Evolutionary conservation across 2,797 vertebrate genomes (phyloP).

Genomic region (Brotula barbata): DNA sequence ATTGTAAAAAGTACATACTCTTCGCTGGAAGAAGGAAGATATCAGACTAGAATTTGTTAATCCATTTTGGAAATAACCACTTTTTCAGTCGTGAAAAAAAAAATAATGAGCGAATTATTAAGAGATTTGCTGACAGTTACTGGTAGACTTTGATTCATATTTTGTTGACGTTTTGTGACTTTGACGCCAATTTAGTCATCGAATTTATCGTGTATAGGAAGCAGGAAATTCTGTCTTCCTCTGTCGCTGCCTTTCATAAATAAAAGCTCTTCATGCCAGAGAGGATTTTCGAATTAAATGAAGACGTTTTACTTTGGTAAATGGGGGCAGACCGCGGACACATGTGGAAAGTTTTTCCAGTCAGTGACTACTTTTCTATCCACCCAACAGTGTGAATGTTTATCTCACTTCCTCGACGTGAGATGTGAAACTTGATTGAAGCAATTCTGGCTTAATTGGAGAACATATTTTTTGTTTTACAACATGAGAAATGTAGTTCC

Average conservation of each 20-base stretch:
- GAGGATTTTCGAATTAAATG: constrained; percentile 10
- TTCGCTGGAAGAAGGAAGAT: too few relatives aligned
- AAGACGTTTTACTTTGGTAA: constrained; percentile 52
- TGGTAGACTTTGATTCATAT: too few relatives aligned
- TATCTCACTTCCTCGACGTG: constrained; percentile 54
- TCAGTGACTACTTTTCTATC: constrained; percentile 3
- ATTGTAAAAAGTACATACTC: too few relatives aligned
- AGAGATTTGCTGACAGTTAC: too few relatives aligned
- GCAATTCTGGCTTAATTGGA: background rate
- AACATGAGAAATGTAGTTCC: too few relatives aligned
- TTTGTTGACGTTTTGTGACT: too few relatives aligned
- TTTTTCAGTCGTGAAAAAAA: too few relatives aligned
- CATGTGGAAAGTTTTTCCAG: constrained; percentile 53
- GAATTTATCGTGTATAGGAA: too few relatives aligned
- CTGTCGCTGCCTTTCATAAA: constrained; percentile 9
- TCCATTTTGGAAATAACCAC: too few relatives aligned
- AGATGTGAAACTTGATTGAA: constrained; percentile 41
- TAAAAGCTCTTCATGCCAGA: background rate
- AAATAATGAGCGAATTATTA: too few relatives aligned
- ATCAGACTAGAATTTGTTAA: too few relatives aligned
- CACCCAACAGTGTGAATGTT: constrained; percentile 27
- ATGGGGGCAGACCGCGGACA: constrained; percentile 34
- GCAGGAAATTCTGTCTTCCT: background rate
- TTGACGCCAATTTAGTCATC: too few relatives aligned
- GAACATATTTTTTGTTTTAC: background rate